Evolutionary conservation across 2,888 invertebrate genomes (phyloP).

Genomic region (Limnephilus auricula): DNA sequence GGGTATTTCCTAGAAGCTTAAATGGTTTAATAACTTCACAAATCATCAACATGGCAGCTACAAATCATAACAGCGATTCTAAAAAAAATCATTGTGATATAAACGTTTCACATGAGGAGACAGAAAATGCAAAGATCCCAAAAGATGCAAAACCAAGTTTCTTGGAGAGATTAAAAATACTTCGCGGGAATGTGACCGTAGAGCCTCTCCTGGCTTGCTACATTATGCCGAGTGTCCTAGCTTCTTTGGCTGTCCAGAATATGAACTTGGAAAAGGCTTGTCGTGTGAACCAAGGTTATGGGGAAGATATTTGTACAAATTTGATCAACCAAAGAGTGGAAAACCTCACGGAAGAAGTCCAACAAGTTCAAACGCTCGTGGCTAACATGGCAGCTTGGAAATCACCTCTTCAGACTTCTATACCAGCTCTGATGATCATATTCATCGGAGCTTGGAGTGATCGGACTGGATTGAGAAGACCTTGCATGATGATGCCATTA

Average conservation of each 20-base stretch:
- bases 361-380: constrained; percentile 78
- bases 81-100: neutral
- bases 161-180: neutral
- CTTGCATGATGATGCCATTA: constrained; percentile 78
- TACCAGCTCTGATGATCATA: constrained; percentile 77
- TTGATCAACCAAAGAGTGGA: constrained; percentile 84
- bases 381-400: constrained; percentile 78
- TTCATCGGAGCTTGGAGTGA: constrained; percentile 82
- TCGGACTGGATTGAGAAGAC: constrained; percentile 77
- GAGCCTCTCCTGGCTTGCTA: constrained; percentile 82
- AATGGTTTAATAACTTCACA: constrained; percentile 1
- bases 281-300: constrained; percentile 85
- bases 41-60: neutral
- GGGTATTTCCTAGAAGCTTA: neutral
- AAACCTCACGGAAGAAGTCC: constrained; percentile 80
- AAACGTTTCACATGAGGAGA: neutral
- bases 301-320: constrained; percentile 84
- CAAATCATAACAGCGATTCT: neutral
- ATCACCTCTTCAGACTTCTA: constrained; percentile 76
- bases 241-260: constrained; percentile 88
- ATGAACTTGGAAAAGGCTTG: constrained; percentile 91
- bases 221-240: constrained; percentile 80
- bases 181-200: constrained; percentile 77
- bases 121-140: neutral
- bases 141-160: constrained; percentile 3